These are phyloP conservation scores for Phycodurus eques DNA, from an alignment of 2,113 vertebrate genomes.

Conservation along the genomic window DNA sequence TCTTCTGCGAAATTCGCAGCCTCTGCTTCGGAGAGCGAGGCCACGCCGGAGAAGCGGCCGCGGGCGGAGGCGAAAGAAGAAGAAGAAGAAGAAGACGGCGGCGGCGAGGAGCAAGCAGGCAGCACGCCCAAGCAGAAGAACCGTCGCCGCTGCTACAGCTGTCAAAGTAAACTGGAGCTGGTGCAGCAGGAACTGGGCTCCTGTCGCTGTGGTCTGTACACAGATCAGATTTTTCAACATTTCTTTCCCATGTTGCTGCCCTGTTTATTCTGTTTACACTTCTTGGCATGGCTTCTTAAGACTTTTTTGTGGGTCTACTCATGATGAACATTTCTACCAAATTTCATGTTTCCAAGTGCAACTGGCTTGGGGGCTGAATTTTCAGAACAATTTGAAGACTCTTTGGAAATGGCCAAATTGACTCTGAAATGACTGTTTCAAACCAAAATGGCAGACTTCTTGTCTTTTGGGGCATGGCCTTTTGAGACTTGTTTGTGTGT, in stretches of 20 bases:
- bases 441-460: neutral
- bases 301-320: too few relatives aligned
- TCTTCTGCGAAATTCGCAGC: conserved; percentile 55
- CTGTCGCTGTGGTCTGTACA: conserved; percentile 88
- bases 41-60: conserved; percentile 85
- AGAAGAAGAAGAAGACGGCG: neutral
- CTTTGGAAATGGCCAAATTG: neutral
- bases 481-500: neutral
- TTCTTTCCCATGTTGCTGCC: too few relatives aligned
- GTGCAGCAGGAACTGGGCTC: conserved; percentile 95
- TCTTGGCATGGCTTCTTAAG: neutral
- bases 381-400: neutral
- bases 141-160: conserved; percentile 90
- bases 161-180: conserved; percentile 95
- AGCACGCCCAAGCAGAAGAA: conserved; percentile 87
- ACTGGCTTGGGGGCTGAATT: neutral
- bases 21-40: conserved; percentile 83
- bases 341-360: too few relatives aligned
- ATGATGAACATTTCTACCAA: too few relatives aligned
- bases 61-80: conserved; percentile 73
- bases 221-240: neutral
- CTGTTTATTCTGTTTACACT: too few relatives aligned
- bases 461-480: neutral
- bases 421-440: neutral
- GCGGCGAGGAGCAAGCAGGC: conserved; percentile 71